Conservation (phyloP, 2,888 invertebrate genomes). For the Operophtera brumata region DNA sequence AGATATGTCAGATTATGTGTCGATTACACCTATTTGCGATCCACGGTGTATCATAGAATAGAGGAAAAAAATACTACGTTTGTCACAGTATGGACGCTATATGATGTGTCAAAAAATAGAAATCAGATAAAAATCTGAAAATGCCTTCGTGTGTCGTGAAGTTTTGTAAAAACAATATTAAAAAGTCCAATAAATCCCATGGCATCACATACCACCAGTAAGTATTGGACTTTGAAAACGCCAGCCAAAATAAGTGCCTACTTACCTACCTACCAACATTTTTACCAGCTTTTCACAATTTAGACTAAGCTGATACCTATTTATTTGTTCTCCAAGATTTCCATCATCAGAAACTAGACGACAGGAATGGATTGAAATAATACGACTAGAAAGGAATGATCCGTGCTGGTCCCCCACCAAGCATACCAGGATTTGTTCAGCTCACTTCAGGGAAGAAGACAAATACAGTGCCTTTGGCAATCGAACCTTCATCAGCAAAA, state of each 20-base stretch:
- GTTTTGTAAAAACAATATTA: slow-evolving; percentile 32
- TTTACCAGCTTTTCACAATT: background rate
- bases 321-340: slow-evolving; percentile 22
- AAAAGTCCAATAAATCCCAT: slow-evolving; percentile 26
- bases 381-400: slow-evolving; percentile 24
- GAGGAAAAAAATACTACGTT: no score
- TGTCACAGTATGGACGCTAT: slow-evolving; percentile 1
- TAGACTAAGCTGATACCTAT: background rate
- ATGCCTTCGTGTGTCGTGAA: slow-evolving; percentile 34
- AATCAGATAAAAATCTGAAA: background rate
- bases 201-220: slow-evolving; percentile 33
- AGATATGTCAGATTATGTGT: slow-evolving; percentile 8
- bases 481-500: slow-evolving; percentile 21
- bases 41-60: no score
- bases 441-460: slow-evolving; percentile 29
- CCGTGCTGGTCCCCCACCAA: slow-evolving; percentile 26
- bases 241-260: background rate
- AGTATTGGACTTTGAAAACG: slow-evolving; percentile 6
- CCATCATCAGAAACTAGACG: slow-evolving; percentile 19
- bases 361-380: slow-evolving; percentile 25
- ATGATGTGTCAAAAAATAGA: slow-evolving; percentile 12
- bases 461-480: slow-evolving; percentile 25
- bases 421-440: slow-evolving; percentile 31
- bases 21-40: slow-evolving; percentile 1
- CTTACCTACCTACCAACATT: background rate